Conservation (phyloP, 2,113 vertebrate species). For the Bufo gargarizans region DNA sequence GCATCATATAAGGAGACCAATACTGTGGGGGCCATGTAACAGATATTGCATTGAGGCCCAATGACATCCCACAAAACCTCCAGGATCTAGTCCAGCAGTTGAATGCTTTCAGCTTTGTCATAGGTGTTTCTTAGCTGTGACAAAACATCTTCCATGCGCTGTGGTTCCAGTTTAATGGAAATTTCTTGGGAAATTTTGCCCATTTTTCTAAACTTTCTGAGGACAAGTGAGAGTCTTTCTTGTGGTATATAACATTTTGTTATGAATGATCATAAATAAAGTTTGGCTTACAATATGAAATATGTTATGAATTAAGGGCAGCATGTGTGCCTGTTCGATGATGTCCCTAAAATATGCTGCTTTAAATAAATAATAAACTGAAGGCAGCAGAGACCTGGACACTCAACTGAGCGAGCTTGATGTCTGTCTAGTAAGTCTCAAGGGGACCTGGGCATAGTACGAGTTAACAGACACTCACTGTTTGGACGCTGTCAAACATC, state of each 20-base stretch:
- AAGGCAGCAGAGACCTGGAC: background rate
- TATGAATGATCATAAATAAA: background rate
- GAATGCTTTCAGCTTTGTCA: background rate
- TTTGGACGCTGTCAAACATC: constrained; percentile 38
- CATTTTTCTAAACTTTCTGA: background rate
- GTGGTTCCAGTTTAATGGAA: background rate
- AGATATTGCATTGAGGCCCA: background rate
- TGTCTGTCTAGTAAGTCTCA: background rate
- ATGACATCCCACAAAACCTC: background rate
- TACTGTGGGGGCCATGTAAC: too few relatives aligned
- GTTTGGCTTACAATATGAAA: background rate
- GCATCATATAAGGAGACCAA: background rate
- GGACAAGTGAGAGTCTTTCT: background rate
- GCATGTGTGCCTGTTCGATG: background rate
- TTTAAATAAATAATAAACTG: background rate
- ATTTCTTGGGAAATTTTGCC: background rate
- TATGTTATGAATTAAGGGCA: background rate
- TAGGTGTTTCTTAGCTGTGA: background rate
- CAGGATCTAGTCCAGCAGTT: background rate
- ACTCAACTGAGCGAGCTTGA: background rate
- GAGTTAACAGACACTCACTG: background rate
- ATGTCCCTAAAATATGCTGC: background rate
- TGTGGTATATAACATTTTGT: background rate
- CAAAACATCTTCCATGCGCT: background rate
- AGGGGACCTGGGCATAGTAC: background rate